phyloP scores from a whole-genome alignment of 2,797 vertebrate species.

The Odontamblyopus rebecca region DNA sequence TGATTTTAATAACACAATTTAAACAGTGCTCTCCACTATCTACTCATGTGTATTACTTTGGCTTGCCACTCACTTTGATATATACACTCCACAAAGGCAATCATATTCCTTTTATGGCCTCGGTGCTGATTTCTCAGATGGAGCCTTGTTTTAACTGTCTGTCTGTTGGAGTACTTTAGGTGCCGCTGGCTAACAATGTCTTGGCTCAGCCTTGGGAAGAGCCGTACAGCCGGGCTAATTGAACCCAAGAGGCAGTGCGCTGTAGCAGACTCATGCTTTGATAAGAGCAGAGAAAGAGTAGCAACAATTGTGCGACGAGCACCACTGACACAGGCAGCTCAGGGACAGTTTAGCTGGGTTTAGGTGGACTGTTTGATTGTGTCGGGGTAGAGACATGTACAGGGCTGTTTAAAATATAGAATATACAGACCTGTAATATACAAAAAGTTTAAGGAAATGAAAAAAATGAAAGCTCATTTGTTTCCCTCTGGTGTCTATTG shows the following conservation, averaged over 20 bases:
- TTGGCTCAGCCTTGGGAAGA: slow-evolving; percentile 39
- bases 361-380: slow-evolving; percentile 7
- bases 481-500: not conserved
- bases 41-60: slow-evolving; percentile 9
- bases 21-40: slow-evolving; percentile 13
- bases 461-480: not conserved
- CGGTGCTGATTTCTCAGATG: slow-evolving; percentile 48
- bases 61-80: slow-evolving; percentile 8
- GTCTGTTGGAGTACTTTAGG: slow-evolving; percentile 25
- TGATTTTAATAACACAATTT: slow-evolving; percentile 24
- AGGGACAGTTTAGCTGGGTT: slow-evolving; percentile 24
- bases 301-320: slow-evolving; percentile 4
- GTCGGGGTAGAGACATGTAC: not conserved
- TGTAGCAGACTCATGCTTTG: slow-evolving; percentile 55
- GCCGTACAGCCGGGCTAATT: slow-evolving; percentile 53
- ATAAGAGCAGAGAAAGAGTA: slow-evolving; percentile 48
- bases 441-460: not conserved
- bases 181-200: slow-evolving; percentile 42
- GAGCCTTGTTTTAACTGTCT: slow-evolving; percentile 32
- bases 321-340: slow-evolving; percentile 12
- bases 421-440: not conserved
- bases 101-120: slow-evolving; percentile 29
- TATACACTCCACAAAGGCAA: slow-evolving; percentile 18
- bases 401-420: not conserved
- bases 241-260: slow-evolving; percentile 57